Conservation (phyloP, 2,797 vertebrate species). For the Poeciliopsis paucimaculata region DNA sequence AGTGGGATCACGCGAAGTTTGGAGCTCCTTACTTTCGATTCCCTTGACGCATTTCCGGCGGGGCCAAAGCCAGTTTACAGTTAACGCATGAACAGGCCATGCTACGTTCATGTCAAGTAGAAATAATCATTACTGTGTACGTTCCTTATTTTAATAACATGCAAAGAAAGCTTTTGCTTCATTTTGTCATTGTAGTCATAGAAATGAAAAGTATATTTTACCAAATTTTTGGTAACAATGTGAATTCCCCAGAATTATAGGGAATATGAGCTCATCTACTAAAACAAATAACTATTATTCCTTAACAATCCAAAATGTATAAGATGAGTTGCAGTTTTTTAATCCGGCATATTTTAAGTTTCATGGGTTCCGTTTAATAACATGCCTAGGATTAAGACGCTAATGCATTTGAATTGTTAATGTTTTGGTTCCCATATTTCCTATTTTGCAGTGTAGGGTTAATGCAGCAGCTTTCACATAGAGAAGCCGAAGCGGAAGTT, state of each 20-base stretch:
- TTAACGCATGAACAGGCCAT: neutral
- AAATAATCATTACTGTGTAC: neutral
- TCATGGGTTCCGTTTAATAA: neutral
- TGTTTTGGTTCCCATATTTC: fast-evolving
- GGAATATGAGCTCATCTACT: neutral
- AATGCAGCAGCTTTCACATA: slow-evolving; percentile 31
- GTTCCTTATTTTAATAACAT: neutral
- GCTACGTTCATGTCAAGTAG: neutral
- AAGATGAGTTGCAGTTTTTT: neutral
- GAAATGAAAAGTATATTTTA: neutral
- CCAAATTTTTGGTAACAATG: neutral
- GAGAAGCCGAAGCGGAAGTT: neutral
- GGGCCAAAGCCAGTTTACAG: neutral
- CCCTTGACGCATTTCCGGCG: neutral
- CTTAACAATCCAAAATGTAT: neutral
- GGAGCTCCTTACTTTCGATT: slow-evolving; percentile 1
- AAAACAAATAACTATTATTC: neutral
- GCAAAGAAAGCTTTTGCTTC: neutral
- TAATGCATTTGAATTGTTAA: neutral
- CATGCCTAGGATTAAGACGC: neutral
- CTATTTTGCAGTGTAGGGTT: neutral
- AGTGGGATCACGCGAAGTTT: neutral
- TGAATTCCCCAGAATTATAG: too few relatives aligned
- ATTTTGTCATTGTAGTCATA: neutral
- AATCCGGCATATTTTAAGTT: too few relatives aligned